These are phyloP conservation scores for Eristalis pertinax DNA, from an alignment of 2,888 invertebrate species.

Conservation along the genomic window DNA sequence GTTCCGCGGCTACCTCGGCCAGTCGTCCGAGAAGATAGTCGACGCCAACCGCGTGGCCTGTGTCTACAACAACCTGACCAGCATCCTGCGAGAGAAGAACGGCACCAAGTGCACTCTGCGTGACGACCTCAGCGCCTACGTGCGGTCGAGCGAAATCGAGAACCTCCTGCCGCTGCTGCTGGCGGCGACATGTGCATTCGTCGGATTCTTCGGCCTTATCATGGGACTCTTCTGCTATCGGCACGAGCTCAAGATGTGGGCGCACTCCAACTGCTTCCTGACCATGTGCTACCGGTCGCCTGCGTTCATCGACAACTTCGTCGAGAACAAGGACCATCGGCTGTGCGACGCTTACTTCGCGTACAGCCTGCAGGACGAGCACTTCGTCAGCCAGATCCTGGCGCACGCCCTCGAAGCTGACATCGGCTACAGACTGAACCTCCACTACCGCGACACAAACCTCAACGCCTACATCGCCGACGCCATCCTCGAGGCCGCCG, in stretches of 20 bases:
- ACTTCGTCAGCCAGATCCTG: slow-evolving; percentile 93
- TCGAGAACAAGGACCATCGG: slow-evolving; percentile 84
- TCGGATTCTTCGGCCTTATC: slow-evolving; percentile 88
- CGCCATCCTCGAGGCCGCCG: slow-evolving; percentile 95
- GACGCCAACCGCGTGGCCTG: slow-evolving; percentile 90
- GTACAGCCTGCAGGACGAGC: slow-evolving; percentile 96
- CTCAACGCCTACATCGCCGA: slow-evolving; percentile 94
- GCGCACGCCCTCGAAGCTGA: slow-evolving; percentile 93
- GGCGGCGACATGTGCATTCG: slow-evolving; percentile 89
- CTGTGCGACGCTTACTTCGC: slow-evolving; percentile 95
- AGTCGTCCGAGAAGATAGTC: slow-evolving; percentile 90
- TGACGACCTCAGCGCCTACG: slow-evolving; percentile 87
- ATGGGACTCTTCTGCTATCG: slow-evolving; percentile 91
- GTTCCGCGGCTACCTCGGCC: slow-evolving; percentile 90
- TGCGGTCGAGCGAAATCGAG: slow-evolving; percentile 86
- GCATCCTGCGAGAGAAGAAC: slow-evolving; percentile 89
- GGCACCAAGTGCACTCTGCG: slow-evolving; percentile 89
- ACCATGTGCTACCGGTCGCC: slow-evolving; percentile 93
- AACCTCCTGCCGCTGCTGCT: slow-evolving; percentile 90
- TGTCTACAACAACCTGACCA: slow-evolving; percentile 88
- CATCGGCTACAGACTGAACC: slow-evolving; percentile 92
- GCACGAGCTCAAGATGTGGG: slow-evolving; percentile 91
- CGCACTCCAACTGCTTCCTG: slow-evolving; percentile 92
- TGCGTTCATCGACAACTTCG: slow-evolving; percentile 83
- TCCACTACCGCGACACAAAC: slow-evolving; percentile 95